Evolutionary conservation across 37 sponge, comb jelly and placozoan species (phyloP).

Genomic region (Ephydatia muelleri): DNA sequence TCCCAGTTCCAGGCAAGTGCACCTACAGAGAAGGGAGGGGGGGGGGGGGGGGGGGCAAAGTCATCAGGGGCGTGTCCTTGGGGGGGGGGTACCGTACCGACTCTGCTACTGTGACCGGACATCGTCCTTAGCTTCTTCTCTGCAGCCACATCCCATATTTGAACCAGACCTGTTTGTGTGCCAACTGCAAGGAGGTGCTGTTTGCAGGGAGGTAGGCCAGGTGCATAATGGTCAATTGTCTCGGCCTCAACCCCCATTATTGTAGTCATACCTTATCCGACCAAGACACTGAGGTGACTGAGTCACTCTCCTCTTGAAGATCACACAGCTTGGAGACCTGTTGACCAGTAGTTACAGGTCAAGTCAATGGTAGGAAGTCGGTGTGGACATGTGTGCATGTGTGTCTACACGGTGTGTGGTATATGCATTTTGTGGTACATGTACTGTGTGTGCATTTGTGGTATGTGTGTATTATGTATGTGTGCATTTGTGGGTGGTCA

Average conservation of each 20-base stretch:
- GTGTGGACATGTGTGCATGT: neutral
- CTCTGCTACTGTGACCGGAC: constrained; percentile 76
- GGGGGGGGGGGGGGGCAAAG: neutral
- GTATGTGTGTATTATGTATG: too few relatives aligned
- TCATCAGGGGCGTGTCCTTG: constrained; percentile 8
- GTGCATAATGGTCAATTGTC: neutral
- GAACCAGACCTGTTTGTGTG: constrained; percentile 65
- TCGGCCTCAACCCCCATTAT: neutral
- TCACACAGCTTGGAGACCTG: constrained; percentile 84
- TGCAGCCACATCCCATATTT: constrained; percentile 86
- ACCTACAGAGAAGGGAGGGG: constrained; percentile 18
- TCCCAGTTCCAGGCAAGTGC: constrained; percentile 88
- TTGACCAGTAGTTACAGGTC: too few relatives aligned
- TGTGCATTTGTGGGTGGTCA: too few relatives aligned
- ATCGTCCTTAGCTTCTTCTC: constrained; percentile 45
- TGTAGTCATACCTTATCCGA: constrained; percentile 59
- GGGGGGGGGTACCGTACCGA: constrained; percentile 34
- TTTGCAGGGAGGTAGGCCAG: neutral
- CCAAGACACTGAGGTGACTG: constrained; percentile 88
- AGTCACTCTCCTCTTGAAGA: constrained; percentile 56
- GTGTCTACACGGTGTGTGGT: too few relatives aligned
- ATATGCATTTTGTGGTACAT: too few relatives aligned
- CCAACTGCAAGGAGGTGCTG: constrained; percentile 82
- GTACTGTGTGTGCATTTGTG: too few relatives aligned
- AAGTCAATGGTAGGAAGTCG: neutral